Evolutionary conservation across 2,797 vertebrate species (phyloP).

Genomic region (Acestrorhynchus altus): DNA sequence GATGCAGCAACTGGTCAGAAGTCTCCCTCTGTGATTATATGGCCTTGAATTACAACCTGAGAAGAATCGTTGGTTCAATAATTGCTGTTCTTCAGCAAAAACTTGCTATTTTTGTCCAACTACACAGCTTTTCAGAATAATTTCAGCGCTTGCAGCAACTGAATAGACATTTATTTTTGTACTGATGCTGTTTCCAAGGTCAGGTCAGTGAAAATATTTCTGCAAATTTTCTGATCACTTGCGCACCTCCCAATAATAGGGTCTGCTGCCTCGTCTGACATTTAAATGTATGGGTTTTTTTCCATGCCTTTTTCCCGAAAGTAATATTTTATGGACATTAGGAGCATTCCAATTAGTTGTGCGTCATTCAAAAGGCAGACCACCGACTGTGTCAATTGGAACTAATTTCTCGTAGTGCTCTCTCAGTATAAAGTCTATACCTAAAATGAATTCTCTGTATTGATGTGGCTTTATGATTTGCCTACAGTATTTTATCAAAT

Average conservation of each 20-base stretch:
- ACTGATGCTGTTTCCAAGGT: slow-evolving; percentile 36
- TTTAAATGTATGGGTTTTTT: slow-evolving; percentile 43
- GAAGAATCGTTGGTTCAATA: slow-evolving; percentile 41
- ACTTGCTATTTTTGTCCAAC: slow-evolving; percentile 35
- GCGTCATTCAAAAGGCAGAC: slow-evolving; percentile 20
- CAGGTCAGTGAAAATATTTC: slow-evolving; percentile 19
- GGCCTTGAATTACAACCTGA: slow-evolving; percentile 41
- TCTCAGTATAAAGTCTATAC: not conserved
- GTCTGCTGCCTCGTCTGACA: not conserved
- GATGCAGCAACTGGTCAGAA: slow-evolving; percentile 33
- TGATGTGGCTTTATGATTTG: not conserved
- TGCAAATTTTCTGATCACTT: slow-evolving; percentile 33
- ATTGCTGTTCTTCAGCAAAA: slow-evolving; percentile 28
- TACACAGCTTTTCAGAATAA: slow-evolving; percentile 22
- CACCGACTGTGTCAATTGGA: slow-evolving; percentile 1
- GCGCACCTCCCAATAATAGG: slow-evolving; percentile 3
- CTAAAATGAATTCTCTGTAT: not conserved
- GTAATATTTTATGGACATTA: slow-evolving; percentile 31
- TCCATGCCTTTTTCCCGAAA: slow-evolving; percentile 12
- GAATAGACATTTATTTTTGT: slow-evolving; percentile 42
- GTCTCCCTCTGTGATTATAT: slow-evolving; percentile 36
- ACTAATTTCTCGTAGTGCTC: slow-evolving; percentile 26
- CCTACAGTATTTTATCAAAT: slow-evolving; percentile 23
- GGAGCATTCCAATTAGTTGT: slow-evolving; percentile 34
- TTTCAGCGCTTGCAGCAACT: slow-evolving; percentile 23